Base-by-base conservation (phyloP, 2,888 invertebrate species). In the Leucoma salicis region DNA sequence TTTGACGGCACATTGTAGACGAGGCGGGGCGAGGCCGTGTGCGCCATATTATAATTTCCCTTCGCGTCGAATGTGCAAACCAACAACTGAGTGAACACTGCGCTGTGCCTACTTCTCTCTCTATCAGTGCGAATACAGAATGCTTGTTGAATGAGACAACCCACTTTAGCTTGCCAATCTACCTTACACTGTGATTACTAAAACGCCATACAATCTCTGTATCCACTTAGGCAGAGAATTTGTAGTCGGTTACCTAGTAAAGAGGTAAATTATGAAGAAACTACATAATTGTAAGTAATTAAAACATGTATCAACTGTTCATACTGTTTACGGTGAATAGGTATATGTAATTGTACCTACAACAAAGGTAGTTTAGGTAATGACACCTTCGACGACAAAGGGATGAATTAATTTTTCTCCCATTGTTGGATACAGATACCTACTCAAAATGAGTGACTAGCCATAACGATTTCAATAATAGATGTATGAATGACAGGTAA, bases 21-120 rank as follows among this genome's bases (percentile, higher is more conserved):
- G 80, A 86, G 87, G 88, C 86, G 88, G 87, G 86, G 81, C 86
- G 85, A 86, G 84, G 79, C 82, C 81, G 82, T 79, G 78, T 84
- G 84, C 86, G 87, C 87, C 86, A 82, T 86, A 78, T 84, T 87
- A 87, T 88, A 87, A 87, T 88, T 88, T 88, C 82, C 85, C 84
- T 86, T 85, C 76, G 87, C 75, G 79, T 84, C 81, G 82, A 83
- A 84, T 85, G 86, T 86, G 85, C 82, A 84, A 84, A 84, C 78
- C 71, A 13, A 13, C 27, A 74, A 76, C 74, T 76, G 78, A 76
- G 73, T 77, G 78, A 83, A 80, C 76, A 74, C 72, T 76, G 81
- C 78, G 75, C 70, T 76, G 74, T 75, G 74, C 68, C 77, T 80
- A 75, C 76, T 81, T 83, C 82, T 84, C 84, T 84, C 80, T 86